These are phyloP conservation scores for Drosophila kepulauana DNA, from an alignment of 1,140 invertebrate species.

Conservation along the genomic window DNA sequence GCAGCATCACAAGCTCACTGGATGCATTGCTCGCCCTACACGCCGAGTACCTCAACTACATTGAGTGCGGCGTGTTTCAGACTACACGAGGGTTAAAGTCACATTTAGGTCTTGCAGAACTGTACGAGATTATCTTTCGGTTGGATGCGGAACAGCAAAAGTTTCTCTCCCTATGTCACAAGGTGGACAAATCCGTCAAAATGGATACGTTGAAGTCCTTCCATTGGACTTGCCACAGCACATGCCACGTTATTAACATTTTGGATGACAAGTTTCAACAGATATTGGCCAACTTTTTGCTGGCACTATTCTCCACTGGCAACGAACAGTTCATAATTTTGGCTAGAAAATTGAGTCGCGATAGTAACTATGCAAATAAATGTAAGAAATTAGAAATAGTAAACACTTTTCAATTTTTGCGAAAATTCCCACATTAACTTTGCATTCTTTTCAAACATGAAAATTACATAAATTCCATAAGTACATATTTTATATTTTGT, in stretches of 20 bases:
- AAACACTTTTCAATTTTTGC: constrained; percentile 9
- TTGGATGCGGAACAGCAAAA: constrained; percentile 41
- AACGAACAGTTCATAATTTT: background rate
- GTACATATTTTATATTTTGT: background rate
- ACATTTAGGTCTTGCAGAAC: background rate
- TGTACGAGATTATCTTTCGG: constrained; percentile 33
- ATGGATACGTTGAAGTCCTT: constrained; percentile 22
- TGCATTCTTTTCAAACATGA: too few relatives aligned
- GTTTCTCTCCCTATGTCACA: constrained; percentile 9
- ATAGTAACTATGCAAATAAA: constrained; percentile 10
- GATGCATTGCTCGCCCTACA: constrained; percentile 49
- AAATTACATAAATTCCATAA: background rate
- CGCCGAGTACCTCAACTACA: constrained; percentile 32
- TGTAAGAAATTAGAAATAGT: constrained; percentile 10
- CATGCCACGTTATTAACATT: constrained; percentile 16
- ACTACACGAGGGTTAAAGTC: background rate
- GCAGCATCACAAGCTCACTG: constrained; percentile 3
- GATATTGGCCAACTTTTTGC: constrained; percentile 26
- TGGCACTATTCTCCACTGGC: background rate
- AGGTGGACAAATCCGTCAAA: background rate
- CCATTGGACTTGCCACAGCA: constrained; percentile 34
- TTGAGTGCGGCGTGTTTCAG: constrained; percentile 28
- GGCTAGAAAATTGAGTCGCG: constrained; percentile 31
- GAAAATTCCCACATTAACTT: background rate
- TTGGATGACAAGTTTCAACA: constrained; percentile 30